Percentiles rank a stretch among this genome's conserved stretches.
phyloP scores from a whole-genome alignment of 2,888 invertebrate genomes.

The Lissonota sp. region DNA sequence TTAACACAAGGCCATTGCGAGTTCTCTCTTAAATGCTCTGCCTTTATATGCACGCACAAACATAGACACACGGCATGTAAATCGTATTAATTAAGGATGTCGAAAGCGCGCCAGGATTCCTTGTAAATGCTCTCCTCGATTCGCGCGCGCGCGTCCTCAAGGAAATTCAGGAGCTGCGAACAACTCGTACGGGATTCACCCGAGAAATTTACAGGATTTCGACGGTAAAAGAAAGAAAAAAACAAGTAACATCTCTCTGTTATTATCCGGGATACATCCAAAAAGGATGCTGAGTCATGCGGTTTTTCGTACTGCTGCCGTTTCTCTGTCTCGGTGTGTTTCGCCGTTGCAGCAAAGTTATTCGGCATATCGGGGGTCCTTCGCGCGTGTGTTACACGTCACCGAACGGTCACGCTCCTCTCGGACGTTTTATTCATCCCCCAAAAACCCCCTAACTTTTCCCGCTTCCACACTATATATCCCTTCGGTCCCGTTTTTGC shows the following conservation, averaged over 20 bases:
- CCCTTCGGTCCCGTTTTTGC: not conserved
- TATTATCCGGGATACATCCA: constrained; percentile 35
- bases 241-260: constrained; percentile 28
- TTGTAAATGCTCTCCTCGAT: constrained; percentile 10
- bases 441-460: not conserved
- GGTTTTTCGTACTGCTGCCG: constrained; percentile 13
- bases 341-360: constrained; percentile 67
- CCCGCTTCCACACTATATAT: not conserved
- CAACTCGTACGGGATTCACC: constrained; percentile 5
- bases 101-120: constrained; percentile 43
- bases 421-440: constrained; percentile 37
- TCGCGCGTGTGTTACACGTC: constrained; percentile 70
- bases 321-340: constrained; percentile 31
- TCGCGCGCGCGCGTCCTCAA: constrained; percentile 27
- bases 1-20: constrained; percentile 16
- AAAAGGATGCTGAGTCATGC: constrained; percentile 80
- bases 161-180: constrained; percentile 45
- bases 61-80: constrained; percentile 73
- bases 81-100: constrained; percentile 81
- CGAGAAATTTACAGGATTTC: constrained; percentile 45
- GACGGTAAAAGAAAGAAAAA: not conserved
- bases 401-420: constrained; percentile 61
- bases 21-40: too few relatives aligned
- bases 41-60: not conserved
- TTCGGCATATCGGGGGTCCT: constrained; percentile 52